Percentiles rank a stretch among this genome's conserved stretches.
Conservation (phyloP, 2,888 invertebrate genomes). For the Drosophila incognita region DNA sequence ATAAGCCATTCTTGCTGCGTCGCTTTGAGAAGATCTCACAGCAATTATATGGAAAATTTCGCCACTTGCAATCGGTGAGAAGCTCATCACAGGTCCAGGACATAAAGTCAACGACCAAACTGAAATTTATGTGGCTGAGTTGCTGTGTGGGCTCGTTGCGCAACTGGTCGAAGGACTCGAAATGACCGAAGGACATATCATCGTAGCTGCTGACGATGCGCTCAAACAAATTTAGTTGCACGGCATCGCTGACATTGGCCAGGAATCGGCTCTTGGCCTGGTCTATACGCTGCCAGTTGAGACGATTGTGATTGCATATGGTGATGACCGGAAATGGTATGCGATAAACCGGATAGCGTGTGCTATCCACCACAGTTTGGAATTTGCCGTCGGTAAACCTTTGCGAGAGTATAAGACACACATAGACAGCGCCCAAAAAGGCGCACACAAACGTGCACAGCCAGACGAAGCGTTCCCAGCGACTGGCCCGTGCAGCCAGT, state of each 20-base stretch:
- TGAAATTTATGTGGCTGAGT: constrained; percentile 81
- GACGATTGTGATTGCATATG: constrained; percentile 83
- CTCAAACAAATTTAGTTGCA: constrained; percentile 70
- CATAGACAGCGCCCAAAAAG: constrained; percentile 79
- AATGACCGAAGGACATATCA: constrained; percentile 78
- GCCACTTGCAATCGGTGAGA: constrained; percentile 84
- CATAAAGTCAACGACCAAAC: constrained; percentile 79
- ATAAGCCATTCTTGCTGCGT: constrained; percentile 85
- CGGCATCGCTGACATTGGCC: constrained; percentile 60
- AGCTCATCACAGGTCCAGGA: constrained; percentile 85
- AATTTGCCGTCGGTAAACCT: constrained; percentile 81
- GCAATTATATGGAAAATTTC: constrained; percentile 83
- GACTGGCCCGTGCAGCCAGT: constrained; percentile 60
- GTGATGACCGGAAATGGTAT: constrained; percentile 83
- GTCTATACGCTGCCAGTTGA: constrained; percentile 82
- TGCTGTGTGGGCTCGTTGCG: constrained; percentile 60
- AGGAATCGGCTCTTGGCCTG: constrained; percentile 77
- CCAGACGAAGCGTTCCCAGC: constrained; percentile 81
- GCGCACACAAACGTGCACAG: constrained; percentile 75
- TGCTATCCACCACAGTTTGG: constrained; percentile 84
- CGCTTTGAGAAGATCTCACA: constrained; percentile 85
- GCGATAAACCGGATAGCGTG: constrained; percentile 80
- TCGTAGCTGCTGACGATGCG: constrained; percentile 77
- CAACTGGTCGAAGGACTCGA: constrained; percentile 71
- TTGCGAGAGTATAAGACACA: constrained; percentile 80